Evolutionary conservation across 2,888 invertebrate genomes (phyloP), one percentile per base, ranked within the genome.

Genomic region (Crematogaster levior): DNA sequence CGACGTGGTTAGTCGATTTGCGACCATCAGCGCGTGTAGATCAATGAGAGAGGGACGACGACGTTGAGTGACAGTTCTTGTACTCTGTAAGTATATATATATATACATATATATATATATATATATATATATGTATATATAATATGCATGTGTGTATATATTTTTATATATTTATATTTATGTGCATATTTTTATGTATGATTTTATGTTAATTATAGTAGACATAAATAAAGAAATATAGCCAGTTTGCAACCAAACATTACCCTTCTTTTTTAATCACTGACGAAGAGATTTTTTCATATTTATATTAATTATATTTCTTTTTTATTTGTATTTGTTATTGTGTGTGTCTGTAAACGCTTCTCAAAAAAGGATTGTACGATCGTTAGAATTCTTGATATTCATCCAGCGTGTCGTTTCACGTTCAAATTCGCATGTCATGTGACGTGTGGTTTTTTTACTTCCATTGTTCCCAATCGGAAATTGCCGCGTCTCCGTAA

Each of bases 1-100:
- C 73, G 72, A 27, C 81, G 75, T 83, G 82, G 82, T 86, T 85
- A 89, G 89, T 89, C 83, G 88, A 82, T 85, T 79, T 56, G 66
- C 74, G 63, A 75, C 83, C 86, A 80, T 82, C 86, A 82, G 79
- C 74, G 73, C 66, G 79, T 9, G 58, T 34, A 56, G 43, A 56
- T 79, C 77, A 43, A 77, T 56, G 53, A 77, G 5, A 63, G 37
- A 43, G 30, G 40, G 18, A 30, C 77, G 48, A 21, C 68, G 18
- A 30, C 56, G 34, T 56, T 43, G 24, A 43, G 70, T 56, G 56
- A 56, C 43, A 18, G 12, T n/a, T 68, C 40, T 40, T 56, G 21
- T 68, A 18, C 9, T 43, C 56, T 15, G 43, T 43, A 79, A 40
- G 77, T 79, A 40, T 21, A 53, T 27, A 21, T 40, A 1, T 18